These are phyloP conservation scores for Brachyptera risi DNA, from an alignment of 2,888 invertebrate species.

Conservation along the genomic window DNA sequence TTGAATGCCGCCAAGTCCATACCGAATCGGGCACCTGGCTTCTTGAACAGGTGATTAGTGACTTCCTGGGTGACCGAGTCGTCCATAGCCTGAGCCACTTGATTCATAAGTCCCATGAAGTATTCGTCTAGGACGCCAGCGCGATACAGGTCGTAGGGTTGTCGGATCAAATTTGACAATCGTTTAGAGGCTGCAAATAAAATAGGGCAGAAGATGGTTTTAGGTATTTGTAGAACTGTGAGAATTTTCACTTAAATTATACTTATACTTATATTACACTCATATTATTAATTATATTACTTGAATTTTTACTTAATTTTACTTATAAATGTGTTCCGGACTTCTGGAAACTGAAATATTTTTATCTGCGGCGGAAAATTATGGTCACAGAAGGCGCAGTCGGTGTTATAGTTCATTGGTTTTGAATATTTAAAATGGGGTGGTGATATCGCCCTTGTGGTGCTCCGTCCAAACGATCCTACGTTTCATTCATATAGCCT, in stretches of 20 bases:
- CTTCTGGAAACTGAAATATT: no score
- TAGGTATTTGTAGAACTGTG: not conserved
- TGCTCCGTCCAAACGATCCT: no score
- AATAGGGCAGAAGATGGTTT: conserved; percentile 32
- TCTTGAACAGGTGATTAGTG: conserved; percentile 86
- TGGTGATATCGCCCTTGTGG: no score
- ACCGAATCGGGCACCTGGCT: conserved; percentile 57
- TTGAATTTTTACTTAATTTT: no score
- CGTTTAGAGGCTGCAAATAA: conserved; percentile 82
- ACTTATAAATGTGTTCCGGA: no score
- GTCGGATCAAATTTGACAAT: conserved; percentile 79
- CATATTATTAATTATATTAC: no score
- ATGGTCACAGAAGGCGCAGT: no score
- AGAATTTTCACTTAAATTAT: no score
- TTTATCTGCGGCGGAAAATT: no score
- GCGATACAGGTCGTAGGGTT: conserved; percentile 85
- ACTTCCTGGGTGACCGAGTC: conserved; percentile 81
- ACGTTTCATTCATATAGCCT: no score
- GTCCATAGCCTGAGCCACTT: conserved; percentile 93
- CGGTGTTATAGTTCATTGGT: no score
- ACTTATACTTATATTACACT: not conserved
- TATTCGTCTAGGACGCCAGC: conserved; percentile 89
- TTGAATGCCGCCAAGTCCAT: conserved; percentile 90
- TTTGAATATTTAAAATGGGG: no score
- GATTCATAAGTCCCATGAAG: conserved; percentile 89